Evolutionary conservation across 2,113 vertebrate species (phyloP), one percentile per base, ranked within the genome.

Genomic region (Pseudorhombus dupliciocellatus): DNA sequence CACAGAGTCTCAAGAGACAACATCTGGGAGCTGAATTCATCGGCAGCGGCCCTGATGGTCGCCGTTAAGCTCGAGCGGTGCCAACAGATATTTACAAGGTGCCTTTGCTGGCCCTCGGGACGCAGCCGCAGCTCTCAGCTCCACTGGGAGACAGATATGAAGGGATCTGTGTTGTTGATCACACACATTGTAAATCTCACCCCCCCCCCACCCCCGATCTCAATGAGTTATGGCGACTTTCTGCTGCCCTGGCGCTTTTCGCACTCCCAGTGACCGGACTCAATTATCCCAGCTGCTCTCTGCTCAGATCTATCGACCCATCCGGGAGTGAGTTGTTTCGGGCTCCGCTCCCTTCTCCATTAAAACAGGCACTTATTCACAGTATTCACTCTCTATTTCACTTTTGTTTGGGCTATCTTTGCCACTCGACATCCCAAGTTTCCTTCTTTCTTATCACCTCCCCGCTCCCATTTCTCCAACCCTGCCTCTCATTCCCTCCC

Each of bases 291-390:
- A 42, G 82, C 78, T 75, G 77, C 75, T 66, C 73, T 51, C 40
- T 24, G 68, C 84, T 89, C 79, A 79, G 75, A 84, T 91, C 81
- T 81, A 91, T 89, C 77, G 85, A 92, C 82, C 83, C 80, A 52
- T 75, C 66, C 71, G 40, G 68, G 34, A 77, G 71, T 42, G 14
- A 73, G 79, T 53, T 18, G 50, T 64, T 34, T 46, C 42, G 7
- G 48, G 65, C 60, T 60, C 66, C 26, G 58, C 75, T 54, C 66
- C 44, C 67, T 61, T 30, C 30, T 75, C 69, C 22, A 34, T 18
- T 21, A 44, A 77, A 79, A 71, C 58, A 71, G 66, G 28, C 84
- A 77, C 80, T 63, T 55, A 67, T 61, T 7, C 12, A 16, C 57
- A 14, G 34, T 63, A 48, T 52, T 78, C 76, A 44, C 74, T 84